Evolutionary conservation across 2,797 vertebrate genomes (phyloP).

Genomic region (Yasuhikotakia modesta): DNA sequence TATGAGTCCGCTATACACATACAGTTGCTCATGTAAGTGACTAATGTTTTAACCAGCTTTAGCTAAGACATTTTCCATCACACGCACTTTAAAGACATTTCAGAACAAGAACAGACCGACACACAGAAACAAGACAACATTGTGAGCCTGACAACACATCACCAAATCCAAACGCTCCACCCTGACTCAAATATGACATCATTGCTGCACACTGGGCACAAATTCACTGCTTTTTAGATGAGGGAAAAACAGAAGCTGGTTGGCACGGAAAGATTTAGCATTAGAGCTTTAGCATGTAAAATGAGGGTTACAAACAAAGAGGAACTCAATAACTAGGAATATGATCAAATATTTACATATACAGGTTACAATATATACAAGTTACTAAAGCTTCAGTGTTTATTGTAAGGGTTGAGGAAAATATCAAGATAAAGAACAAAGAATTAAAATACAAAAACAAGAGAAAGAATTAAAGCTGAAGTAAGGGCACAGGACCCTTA

Average conservation of each 20-base stretch:
- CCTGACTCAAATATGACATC: conserved; percentile 42
- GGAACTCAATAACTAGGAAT: background rate
- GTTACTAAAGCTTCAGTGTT: background rate
- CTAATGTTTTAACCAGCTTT: background rate
- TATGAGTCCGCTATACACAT: no score
- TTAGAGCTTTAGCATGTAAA: background rate
- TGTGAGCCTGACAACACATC: conserved; percentile 16
- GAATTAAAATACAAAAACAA: background rate
- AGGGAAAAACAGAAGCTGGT: background rate
- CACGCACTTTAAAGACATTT: background rate
- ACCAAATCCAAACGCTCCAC: conserved; percentile 13
- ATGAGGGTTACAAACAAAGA: background rate
- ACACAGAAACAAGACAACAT: conserved; percentile 42
- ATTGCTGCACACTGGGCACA: conserved; percentile 27
- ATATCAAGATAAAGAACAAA: background rate
- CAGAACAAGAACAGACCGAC: background rate
- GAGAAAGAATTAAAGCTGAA: background rate
- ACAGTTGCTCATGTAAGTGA: no score
- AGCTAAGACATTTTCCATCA: background rate
- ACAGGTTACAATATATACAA: background rate
- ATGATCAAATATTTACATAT: background rate
- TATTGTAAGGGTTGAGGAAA: background rate
- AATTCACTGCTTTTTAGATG: background rate
- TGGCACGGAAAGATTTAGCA: conserved; percentile 13
- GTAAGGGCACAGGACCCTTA: background rate